phyloP scores from a whole-genome alignment of 2,888 invertebrate genomes.

The Pollenia amentaria region DNA sequence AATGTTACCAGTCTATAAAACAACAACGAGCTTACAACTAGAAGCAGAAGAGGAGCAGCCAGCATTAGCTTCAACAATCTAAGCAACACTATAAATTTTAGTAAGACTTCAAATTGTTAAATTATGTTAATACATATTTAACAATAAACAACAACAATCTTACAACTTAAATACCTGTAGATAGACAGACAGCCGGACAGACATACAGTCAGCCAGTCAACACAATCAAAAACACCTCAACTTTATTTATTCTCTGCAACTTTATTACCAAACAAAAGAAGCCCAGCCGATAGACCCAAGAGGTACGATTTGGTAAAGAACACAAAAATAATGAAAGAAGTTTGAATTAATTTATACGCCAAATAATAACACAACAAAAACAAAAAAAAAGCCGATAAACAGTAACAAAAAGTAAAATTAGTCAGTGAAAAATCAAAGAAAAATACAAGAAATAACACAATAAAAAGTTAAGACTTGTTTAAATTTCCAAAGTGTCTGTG shows the following conservation, averaged over 20 bases:
- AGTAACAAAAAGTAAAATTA: slow-evolving; percentile 44
- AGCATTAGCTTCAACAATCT: slow-evolving; percentile 23
- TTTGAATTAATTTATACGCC: slow-evolving; percentile 63
- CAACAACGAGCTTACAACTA: slow-evolving; percentile 43
- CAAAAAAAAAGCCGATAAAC: slow-evolving; percentile 53
- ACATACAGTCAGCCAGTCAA: background rate
- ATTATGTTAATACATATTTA: slow-evolving; percentile 68
- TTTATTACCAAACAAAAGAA: slow-evolving; percentile 20
- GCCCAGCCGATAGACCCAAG: background rate
- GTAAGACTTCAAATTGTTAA: slow-evolving; percentile 70
- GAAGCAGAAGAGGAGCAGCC: slow-evolving; percentile 8
- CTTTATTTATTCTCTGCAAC: slow-evolving; percentile 2
- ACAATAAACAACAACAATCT: background rate
- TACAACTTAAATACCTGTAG: background rate
- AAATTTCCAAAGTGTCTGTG: slow-evolving; percentile 37
- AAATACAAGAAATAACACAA: slow-evolving; percentile 40
- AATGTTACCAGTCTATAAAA: background rate
- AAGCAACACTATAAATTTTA: slow-evolving; percentile 40
- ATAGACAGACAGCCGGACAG: background rate
- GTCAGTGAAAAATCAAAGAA: slow-evolving; percentile 64
- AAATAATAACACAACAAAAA: slow-evolving; percentile 3
- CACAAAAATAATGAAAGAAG: slow-evolving; percentile 69
- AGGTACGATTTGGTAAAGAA: slow-evolving; percentile 18
- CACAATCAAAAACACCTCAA: slow-evolving; percentile 24
- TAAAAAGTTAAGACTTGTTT: slow-evolving; percentile 55